Evolutionary conservation across 2,888 invertebrate species (phyloP), one percentile per base, ranked within the genome.

Genomic region (Dyspetes luteomarginatus): DNA sequence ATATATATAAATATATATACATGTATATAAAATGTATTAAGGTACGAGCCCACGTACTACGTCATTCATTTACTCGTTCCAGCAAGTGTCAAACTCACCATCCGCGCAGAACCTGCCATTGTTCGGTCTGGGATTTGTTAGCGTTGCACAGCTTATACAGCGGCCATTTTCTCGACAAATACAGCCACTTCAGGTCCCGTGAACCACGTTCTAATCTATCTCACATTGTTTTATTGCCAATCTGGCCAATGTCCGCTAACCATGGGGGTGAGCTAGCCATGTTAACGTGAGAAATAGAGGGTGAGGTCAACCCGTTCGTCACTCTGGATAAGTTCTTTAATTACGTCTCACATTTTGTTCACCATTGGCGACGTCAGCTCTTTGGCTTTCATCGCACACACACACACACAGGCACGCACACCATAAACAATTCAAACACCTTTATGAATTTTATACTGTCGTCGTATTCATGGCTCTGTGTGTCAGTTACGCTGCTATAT

Each of bases 201-300:
- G 60, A 52, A 62, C 60, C 52, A 36, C 28, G 41, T 45, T 60
- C 72, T 68, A 60, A 67, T 65, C 36, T 30, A 17, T 50, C 36
- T 56, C 67, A 67, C 52, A 80, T 80, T 82, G 80, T 78, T 77
- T 81, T 78, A 81, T 82, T 73, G 75, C 74, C 78, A 82, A 81
- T 82, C 74, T 52, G 41, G 52, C 67, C 82, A 69, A 77, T 80
- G 65, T 52, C 52, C 17, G 50, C 41, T 45, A 56, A n/a, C 60
- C 22, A 65, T 22, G 0, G 60, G 36, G 58, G 15, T 5, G 41
- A 41, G 36, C 30, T 3, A 56, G 26, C 52, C 41, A n/a, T n/a
- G 74, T 64, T 64, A 65, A 65, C 56, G 58, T 17, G 17, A 60
- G 43, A 76, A 71, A 41, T 64, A 73, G 48, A 45, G n/a, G n/a